Base-by-base conservation (phyloP, 2,888 invertebrate genomes). In the Epistrophella euchroma region DNA sequence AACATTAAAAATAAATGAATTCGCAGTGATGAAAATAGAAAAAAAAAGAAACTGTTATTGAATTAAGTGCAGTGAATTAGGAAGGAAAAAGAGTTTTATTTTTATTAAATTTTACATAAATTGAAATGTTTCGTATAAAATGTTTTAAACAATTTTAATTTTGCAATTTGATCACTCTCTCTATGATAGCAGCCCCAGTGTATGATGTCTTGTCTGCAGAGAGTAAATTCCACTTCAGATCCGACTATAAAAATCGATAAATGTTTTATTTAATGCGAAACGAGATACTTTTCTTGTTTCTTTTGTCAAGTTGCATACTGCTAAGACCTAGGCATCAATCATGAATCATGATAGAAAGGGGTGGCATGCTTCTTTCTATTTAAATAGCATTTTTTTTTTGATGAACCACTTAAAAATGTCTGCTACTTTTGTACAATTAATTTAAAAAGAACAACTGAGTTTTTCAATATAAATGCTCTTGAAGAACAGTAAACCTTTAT, bases 371-470 rank as follows among this genome's bases (percentile, higher is more conserved):
- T 17, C 17, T 43, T 62, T 40, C n/a, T 62, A 15, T 25, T 17
- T n/a, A 1, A 25, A 25, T 25, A 28, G 28, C 45, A 10, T 32
- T 47, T 47, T 13, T 5, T 15, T 60, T 7, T 60, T 11, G 9
- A 43, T 9, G 25, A 43, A 62, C 47, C 45, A 47, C 47, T 66
- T 66, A 47, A 66, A 25, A 47, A 13, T n/a, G 50, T 35, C 50
- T 52, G 35, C 5, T 11, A n/a, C 50, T 50, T 32, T 35, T 50
- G 5, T 10, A 17, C 28, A 45, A 28, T 66, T 32, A 35, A 1
- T 32, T 47, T 35, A 15, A 66, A 72, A 58, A 76, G 50, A 76
- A 81, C 58, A 76, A 71, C 72, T 66, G 66, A 72, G 19, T 9
- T 72, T 82, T 76, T 64, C 43, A 76, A 1, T 35, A 35, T 5